Evolutionary conservation across 23 tunicate genomes (phyloP), one percentile per base, ranked within the genome.

Genomic region (Ciona savignyi): DNA sequence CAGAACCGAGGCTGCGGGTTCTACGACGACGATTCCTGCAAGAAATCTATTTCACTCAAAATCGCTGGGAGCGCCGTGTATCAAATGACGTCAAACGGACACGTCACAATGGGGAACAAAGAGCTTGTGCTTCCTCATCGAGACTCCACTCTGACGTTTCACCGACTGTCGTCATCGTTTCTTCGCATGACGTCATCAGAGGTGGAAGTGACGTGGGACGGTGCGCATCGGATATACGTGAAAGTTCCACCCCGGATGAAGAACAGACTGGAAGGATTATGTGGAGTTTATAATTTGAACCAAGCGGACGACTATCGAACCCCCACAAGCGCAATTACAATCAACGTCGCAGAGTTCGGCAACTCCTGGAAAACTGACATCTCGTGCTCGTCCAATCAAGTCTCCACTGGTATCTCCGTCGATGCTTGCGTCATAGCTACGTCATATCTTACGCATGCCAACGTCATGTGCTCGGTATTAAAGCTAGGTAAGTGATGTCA

Each of bases 1-100:
- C 82, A 81, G 42, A 87, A 87, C 73, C 71, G 56, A 19, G 95
- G 87, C 26, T 87, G 95, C 56, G 83, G 83, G 9, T 87, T 81
- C 48, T 32, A 62, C 30, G 95, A 81, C 30, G 62, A n/a, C 3
- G 29, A 69, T 23, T 22, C 35, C 25, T 87, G 95, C 62, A 32
- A 67, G 35, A 87, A 76, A 30, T 70, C 95, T 33, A 0, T 87
- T 15, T 34, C 78, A 0, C 65, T 87, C 29, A 62, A 34, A 4
- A 35, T 65, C 66, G 27, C 48, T 3, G 75, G 66, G 24, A 68
- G 68, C 1, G 25, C 32, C 3, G 32, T 35, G 3, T 68, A 35
- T 68, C 49, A 30, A 68, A 60, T 60, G 34, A 21, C 9, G 68
- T 6, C 6, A 21, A 27, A 61, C 0, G 78, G 84, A 23, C 68